Conservation (phyloP, 2,113 vertebrate genomes). For the Takifugu flavidus region DNA sequence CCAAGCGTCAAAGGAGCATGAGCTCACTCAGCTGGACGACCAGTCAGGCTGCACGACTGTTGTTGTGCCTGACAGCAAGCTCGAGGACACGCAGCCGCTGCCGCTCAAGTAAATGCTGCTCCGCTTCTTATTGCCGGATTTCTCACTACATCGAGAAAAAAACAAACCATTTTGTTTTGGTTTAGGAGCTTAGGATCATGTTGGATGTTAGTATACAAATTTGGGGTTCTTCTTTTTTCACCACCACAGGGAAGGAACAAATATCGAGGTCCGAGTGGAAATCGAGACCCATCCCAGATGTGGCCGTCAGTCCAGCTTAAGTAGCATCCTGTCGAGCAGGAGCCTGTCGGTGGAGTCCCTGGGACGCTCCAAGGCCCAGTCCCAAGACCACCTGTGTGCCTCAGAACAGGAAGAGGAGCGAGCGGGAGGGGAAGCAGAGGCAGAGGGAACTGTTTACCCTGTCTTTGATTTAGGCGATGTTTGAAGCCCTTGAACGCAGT, state of each 20-base stretch:
- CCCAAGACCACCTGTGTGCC: constrained; percentile 73
- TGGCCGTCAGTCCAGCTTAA: constrained; percentile 75
- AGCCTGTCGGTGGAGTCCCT: constrained; percentile 80
- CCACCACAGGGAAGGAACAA: constrained; percentile 72
- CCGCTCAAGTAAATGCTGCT: constrained; percentile 66
- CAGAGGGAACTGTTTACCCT: constrained; percentile 44
- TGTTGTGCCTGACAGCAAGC: constrained; percentile 57
- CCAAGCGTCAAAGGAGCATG: constrained; percentile 51
- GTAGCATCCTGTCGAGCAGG: constrained; percentile 76
- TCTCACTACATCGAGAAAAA: too few relatives aligned
- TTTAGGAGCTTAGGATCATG: too few relatives aligned
- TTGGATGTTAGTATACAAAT: neutral
- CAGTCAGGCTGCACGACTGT: constrained; percentile 62
- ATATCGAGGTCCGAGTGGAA: constrained; percentile 82
- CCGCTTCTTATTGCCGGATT: neutral
- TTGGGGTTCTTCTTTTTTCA: neutral
- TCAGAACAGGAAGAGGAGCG: constrained; percentile 55
- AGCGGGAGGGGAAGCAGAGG: constrained; percentile 34
- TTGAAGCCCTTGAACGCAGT: constrained; percentile 43
- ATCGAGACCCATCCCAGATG: constrained; percentile 75
- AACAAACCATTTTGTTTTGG: too few relatives aligned
- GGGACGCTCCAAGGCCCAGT: constrained; percentile 62
- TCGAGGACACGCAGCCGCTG: constrained; percentile 52
- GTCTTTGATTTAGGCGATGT: constrained; percentile 64
- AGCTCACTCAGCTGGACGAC: constrained; percentile 59